Conservation (phyloP, 2,888 invertebrate species). For the Leptopilina drosophilae region DNA sequence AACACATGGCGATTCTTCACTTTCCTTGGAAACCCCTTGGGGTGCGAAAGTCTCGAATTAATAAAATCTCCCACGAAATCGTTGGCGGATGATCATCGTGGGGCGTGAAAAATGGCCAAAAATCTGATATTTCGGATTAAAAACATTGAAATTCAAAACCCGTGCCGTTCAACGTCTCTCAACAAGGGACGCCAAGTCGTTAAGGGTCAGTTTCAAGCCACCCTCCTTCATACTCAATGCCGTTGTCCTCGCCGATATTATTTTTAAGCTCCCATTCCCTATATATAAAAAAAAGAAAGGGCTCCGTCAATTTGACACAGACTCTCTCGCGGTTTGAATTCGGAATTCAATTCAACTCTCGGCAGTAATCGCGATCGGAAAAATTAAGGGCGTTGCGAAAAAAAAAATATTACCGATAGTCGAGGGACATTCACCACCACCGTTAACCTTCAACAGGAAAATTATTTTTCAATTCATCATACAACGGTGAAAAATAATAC, state of each 20-base stretch:
- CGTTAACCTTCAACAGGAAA: no score
- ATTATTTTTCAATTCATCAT: no score
- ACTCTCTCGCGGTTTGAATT: slow-evolving; percentile 71
- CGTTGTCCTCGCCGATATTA: slow-evolving; percentile 67
- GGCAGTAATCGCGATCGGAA: slow-evolving; percentile 62
- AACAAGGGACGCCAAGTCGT: slow-evolving; percentile 73
- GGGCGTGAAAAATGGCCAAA: slow-evolving; percentile 76
- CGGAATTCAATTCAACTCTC: slow-evolving; percentile 71
- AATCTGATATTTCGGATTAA: slow-evolving; percentile 77
- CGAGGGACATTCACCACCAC: not conserved
- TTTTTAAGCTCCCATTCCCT: slow-evolving; percentile 65
- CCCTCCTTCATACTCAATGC: slow-evolving; percentile 46
- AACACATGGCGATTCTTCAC: slow-evolving; percentile 42
- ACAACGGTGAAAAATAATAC: not conserved
- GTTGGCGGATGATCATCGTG: slow-evolving; percentile 62
- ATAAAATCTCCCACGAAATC: slow-evolving; percentile 61
- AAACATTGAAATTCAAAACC: slow-evolving; percentile 78
- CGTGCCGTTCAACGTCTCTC: slow-evolving; percentile 66
- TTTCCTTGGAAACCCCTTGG: slow-evolving; percentile 47
- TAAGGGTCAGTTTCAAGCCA: slow-evolving; percentile 76
- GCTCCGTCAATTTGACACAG: slow-evolving; percentile 65
- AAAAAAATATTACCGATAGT: not conserved
- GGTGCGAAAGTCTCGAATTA: slow-evolving; percentile 57
- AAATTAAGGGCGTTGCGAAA: slow-evolving; percentile 67
- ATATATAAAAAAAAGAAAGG: slow-evolving; percentile 40